phyloP scores from a whole-genome alignment of 2,113 vertebrate genomes.

The Aepyceros melampus region DNA sequence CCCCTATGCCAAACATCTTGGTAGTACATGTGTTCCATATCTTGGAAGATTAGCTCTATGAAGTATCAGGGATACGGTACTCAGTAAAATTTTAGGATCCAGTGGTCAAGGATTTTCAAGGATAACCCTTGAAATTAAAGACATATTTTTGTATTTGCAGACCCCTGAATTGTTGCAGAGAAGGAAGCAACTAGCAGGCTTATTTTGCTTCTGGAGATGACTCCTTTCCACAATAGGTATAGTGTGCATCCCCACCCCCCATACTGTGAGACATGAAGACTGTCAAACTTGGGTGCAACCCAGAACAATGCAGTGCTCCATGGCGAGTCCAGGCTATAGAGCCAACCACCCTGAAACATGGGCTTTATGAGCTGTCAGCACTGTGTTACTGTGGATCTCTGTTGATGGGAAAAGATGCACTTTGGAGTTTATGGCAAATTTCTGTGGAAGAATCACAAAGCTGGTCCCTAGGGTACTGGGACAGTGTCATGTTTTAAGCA shows the following conservation, averaged over 20 bases:
- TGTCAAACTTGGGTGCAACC: not conserved
- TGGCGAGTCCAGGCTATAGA: rapidly evolving
- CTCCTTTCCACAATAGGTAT: too few relatives aligned
- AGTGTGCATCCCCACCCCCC: rapidly evolving
- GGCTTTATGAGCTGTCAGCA: not conserved
- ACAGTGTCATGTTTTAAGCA: not conserved
- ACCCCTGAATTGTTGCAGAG: not conserved
- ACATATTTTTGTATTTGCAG: not conserved
- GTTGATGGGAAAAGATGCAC: not conserved
- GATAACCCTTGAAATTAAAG: not conserved
- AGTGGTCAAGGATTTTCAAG: not conserved
- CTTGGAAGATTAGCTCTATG: not conserved
- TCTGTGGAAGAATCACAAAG: not conserved
- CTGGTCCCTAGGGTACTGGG: not conserved
- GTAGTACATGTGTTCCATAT: not conserved
- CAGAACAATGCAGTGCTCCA: not conserved
- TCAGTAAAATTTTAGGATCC: not conserved
- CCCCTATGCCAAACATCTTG: not conserved
- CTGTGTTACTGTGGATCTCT: not conserved
- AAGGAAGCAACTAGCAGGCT: not conserved
- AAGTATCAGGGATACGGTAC: not conserved
- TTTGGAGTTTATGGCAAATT: not conserved
- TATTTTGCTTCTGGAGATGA: not conserved
- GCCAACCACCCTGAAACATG: not conserved
- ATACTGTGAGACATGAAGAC: not conserved